phyloP scores from a whole-genome alignment of 2,797 vertebrate species.

The Decapterus maruadsi region DNA sequence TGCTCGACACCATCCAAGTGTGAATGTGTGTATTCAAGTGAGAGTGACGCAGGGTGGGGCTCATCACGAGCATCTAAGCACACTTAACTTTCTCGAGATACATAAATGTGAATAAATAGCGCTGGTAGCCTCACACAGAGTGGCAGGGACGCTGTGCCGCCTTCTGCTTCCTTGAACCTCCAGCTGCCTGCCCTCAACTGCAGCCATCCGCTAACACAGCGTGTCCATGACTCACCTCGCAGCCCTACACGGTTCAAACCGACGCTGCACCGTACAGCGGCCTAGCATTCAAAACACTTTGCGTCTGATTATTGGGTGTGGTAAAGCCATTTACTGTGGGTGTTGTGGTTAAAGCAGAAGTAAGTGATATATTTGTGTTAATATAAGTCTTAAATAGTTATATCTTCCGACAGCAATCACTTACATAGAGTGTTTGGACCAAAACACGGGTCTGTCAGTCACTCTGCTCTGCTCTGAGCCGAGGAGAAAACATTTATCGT shows the following conservation, averaged over 20 bases:
- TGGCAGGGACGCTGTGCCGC: constrained; percentile 40
- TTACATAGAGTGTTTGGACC: too few species aligned
- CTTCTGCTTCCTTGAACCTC: constrained; percentile 59
- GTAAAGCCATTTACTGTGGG: neutral
- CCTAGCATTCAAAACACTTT: constrained; percentile 39
- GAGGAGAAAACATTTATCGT: too few species aligned
- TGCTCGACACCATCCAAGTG: constrained; percentile 39
- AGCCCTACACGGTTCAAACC: constrained; percentile 22
- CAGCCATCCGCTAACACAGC: constrained; percentile 42
- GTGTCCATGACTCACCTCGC: constrained; percentile 55
- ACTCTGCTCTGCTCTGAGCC: too few species aligned
- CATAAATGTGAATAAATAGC: constrained; percentile 40
- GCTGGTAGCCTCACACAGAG: constrained; percentile 26
- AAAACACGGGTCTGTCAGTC: too few species aligned
- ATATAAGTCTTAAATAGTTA: too few species aligned
- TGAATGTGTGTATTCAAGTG: constrained; percentile 26
- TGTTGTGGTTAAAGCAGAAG: neutral
- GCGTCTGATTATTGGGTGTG: constrained; percentile 23
- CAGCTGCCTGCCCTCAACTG: constrained; percentile 47
- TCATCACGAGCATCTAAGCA: constrained; percentile 8
- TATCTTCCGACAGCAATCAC: too few species aligned
- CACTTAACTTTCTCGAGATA: constrained; percentile 19
- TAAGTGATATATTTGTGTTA: too few species aligned
- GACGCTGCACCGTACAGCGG: constrained; percentile 15
- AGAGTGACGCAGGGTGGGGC: constrained; percentile 18